A percentile compares a stretch with the other conserved stretches of the same genome.
Conservation (phyloP, 2,113 vertebrate species). For the Oriolus oriolus region DNA sequence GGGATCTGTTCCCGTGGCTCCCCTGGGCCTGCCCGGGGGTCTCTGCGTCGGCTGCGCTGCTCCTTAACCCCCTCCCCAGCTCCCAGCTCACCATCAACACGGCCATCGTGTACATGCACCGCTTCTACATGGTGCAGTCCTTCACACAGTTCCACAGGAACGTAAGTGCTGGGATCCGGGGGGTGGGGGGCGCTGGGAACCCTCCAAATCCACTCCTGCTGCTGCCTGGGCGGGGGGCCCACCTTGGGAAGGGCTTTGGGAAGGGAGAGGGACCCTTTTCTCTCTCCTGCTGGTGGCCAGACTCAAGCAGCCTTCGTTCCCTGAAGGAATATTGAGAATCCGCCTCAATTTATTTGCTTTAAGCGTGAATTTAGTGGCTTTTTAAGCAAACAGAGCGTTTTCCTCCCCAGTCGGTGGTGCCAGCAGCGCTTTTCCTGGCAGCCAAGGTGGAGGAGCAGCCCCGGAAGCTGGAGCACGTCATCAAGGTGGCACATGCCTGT, state of each 20-base stretch:
- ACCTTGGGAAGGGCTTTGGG: not conserved
- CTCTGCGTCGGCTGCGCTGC: not conserved
- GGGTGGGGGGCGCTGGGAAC: rapidly evolving
- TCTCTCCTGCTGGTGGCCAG: not conserved
- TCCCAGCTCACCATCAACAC: conserved; percentile 96
- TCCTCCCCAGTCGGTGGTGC: conserved; percentile 72
- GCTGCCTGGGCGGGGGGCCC: rapidly evolving
- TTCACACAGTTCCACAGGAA: conserved; percentile 94
- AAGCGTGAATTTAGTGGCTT: rapidly evolving
- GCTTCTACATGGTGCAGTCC: conserved; percentile 97
- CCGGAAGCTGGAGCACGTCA: conserved; percentile 92
- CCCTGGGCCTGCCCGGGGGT: no score
- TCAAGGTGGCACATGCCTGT: conserved; percentile 93
- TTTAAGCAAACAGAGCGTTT: not conserved
- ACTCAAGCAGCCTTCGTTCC: rapidly evolving
- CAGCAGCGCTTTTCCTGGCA: conserved; percentile 91
- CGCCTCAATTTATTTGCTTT: rapidly evolving
- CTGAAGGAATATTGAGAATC: not conserved
- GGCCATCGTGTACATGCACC: conserved; percentile 96
- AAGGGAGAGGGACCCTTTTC: not conserved
- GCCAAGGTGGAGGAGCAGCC: conserved; percentile 98
- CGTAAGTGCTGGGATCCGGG: conserved; percentile 73
- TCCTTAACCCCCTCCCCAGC: conserved; percentile 77
- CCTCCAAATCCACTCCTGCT: not conserved
- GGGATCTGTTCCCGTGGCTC: not conserved